Base-by-base conservation (phyloP, 2,113 vertebrate species). In the Miniopterus natalensis region DNA sequence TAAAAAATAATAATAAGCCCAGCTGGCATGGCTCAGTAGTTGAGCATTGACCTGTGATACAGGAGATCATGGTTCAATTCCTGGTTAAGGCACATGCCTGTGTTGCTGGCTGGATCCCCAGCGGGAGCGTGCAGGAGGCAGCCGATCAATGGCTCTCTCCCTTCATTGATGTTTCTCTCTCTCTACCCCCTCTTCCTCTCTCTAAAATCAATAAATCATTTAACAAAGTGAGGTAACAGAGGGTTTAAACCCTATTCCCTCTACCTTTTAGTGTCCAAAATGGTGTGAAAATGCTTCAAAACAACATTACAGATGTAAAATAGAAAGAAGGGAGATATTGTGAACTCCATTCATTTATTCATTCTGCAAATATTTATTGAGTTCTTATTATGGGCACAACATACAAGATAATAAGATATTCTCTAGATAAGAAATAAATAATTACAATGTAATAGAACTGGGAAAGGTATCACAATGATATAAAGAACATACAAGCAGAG, bases 301-400 rank as follows among this genome's bases (percentile, higher is more conserved):
- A 95, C 79, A 90, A 17, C 63, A 57, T 36, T 75, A 17, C 10
- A 61, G 23, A 92, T 66, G 15, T 42, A n/a, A 94, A 77, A 84
- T 77, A 70, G 8, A 85, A 88, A 92, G 36, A 83, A 85, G 9
- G 7, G 42, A 66, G 42, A 49, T 45, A n/a, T 55, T 80, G 8
- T 63, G 1, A 71, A 79, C 49, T 90, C 14, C 5, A 94, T 77
- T 95, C 6, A 83, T 49, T 90, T 88, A 79, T 61, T 90, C 2
- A 66, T 53, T 94, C 12, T 49, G 15, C 1, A 91, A 89, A 88
- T 94, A 53, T 18, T 84, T 63, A 70, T 59, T 66, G n/a, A 84
- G 12, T 71, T 84, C 2, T 40, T 79, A 57, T 8, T 59, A n/a
- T 65, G 47, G 2, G 10, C 1, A 73, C 86, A 66, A 63, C 2